phyloP scores from a whole-genome alignment of 2,797 vertebrate genomes.

The Chelon labrosus region DNA sequence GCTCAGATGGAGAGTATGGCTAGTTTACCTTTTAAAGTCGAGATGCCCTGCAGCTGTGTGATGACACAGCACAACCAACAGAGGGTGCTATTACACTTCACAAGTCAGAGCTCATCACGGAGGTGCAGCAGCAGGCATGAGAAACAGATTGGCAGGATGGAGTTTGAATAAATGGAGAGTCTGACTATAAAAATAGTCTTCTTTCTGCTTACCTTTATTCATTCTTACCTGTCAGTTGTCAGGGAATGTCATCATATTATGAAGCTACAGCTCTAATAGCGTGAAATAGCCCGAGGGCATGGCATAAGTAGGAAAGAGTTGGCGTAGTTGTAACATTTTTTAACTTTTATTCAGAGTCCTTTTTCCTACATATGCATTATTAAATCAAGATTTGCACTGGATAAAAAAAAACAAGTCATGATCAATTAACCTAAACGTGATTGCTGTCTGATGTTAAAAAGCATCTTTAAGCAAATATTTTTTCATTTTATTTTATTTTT shows the following conservation, averaged over 20 bases:
- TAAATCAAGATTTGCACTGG: too few species aligned
- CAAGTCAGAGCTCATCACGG: neutral
- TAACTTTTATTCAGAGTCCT: too few species aligned
- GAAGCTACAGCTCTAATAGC: neutral
- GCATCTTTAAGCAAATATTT: too few species aligned
- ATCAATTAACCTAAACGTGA: too few species aligned
- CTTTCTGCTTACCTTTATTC: too few species aligned
- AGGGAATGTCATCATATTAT: neutral
- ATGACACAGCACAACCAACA: constrained; percentile 37
- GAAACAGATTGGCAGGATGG: neutral
- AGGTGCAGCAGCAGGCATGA: too few species aligned
- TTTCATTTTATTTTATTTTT: too few species aligned
- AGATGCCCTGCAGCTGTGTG: constrained; percentile 53
- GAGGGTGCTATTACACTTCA: constrained; percentile 38
- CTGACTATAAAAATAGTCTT: neutral
- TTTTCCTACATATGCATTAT: too few species aligned
- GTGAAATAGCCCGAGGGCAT: neutral
- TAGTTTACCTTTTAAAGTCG: constrained; percentile 48
- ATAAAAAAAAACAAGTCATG: too few species aligned
- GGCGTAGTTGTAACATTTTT: too few species aligned
- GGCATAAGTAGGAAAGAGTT: too few species aligned
- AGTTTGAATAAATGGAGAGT: neutral
- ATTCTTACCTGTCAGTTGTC: neutral
- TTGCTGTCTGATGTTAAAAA: too few species aligned
- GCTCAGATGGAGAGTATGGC: constrained; percentile 32